Evolutionary conservation across 2,888 invertebrate genomes (phyloP).

Genomic region (Phengaris alcon): DNA sequence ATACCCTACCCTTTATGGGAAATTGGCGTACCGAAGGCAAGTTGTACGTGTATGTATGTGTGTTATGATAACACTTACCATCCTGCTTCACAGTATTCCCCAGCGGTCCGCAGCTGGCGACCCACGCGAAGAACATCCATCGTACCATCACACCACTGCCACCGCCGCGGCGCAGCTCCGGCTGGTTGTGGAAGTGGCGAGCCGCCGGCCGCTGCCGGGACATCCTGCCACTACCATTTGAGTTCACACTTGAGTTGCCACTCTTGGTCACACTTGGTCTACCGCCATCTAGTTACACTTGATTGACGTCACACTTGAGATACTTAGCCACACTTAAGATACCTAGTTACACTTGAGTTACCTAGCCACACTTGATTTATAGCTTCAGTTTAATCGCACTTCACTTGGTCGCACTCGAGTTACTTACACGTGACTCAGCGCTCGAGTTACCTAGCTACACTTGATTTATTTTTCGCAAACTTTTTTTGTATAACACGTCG

Average conservation of each 20-base stretch:
- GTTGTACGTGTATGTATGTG: too few species aligned
- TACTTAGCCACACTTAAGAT: neutral
- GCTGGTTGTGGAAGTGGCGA: conserved; percentile 73
- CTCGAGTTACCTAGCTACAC: too few species aligned
- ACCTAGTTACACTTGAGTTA: neutral
- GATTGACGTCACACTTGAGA: neutral
- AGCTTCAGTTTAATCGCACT: too few species aligned
- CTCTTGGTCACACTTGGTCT: conserved; percentile 22
- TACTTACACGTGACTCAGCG: too few species aligned
- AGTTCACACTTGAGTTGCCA: conserved; percentile 31
- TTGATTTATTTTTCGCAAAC: too few species aligned
- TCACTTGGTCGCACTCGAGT: too few species aligned
- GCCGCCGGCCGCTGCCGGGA: conserved; percentile 62
- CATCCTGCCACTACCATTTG: conserved; percentile 49
- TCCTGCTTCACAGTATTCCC: conserved; percentile 73
- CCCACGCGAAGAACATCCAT: conserved; percentile 69
- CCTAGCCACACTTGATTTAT: too few species aligned
- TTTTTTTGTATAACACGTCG: too few species aligned
- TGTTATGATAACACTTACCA: conserved; percentile 53
- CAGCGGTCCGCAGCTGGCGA: conserved; percentile 67
- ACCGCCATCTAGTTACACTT: neutral
- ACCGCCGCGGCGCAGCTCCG: conserved; percentile 62
- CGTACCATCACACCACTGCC: conserved; percentile 63
- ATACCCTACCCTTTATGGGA: too few species aligned
- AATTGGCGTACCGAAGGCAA: too few species aligned